Base-by-base conservation (phyloP, 2,113 vertebrate genomes). In the Syngnathus floridae region DNA sequence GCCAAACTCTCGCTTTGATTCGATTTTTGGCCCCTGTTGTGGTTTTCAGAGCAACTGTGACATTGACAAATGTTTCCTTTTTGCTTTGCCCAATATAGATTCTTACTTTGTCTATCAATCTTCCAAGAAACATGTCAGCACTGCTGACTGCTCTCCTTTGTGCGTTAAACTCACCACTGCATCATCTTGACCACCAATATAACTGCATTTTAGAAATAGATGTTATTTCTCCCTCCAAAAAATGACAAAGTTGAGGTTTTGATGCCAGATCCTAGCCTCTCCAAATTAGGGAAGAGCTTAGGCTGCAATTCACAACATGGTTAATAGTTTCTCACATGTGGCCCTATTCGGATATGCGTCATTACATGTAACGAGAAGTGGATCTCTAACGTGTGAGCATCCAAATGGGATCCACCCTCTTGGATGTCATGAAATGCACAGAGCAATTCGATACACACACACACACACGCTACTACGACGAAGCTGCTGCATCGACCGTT, bases 11-110 rank as follows among this genome's bases (percentile, higher is more conserved):
- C 13, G 16, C 52, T 66, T 46, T 1, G 35, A 41, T 66, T 78
- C 41, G n/a, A 75, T 77, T 69, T 31, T 36, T 51, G 40, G 60
- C 56, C 16, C 31, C 62, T 48, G 56, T 56, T 64, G 56, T 46
- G 55, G 12, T 76, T 65, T 68, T 56, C 69, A 52, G 55, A 55
- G n/a, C 57, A 48, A 62, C 67, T 45, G 35, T 46, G 67, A 67
- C 73, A 70, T 64, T 72, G 73, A 80, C 69, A 62, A 56, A 80
- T 62, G 52, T 55, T 46, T 76, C 64, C 57, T 54, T 77, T 65
- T 48, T 59, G 21, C 9, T 65, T 65, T 64, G 59, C 49, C 31
- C 13, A 17, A 5, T 69, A 69, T 75, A 51, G 72, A 79, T 71
- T 40, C 1, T 46, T 55, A 41, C 64, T 1, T 1, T 5, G 21